Evolutionary conservation across 1,140 invertebrate species (phyloP), one percentile per base, ranked within the genome.

Genomic region (Coelopa frigida): DNA sequence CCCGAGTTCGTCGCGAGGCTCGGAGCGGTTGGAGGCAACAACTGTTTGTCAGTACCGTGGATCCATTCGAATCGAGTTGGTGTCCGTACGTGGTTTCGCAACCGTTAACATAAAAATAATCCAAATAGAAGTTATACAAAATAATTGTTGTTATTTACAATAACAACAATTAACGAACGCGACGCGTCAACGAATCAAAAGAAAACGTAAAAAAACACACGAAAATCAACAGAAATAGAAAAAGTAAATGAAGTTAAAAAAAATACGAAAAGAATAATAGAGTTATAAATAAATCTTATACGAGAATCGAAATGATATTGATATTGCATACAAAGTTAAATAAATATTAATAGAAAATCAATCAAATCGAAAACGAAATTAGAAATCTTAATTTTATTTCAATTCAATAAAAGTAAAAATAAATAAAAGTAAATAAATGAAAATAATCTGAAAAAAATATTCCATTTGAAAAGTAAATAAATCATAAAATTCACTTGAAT

Each of bases 31-130:
- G 36, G 24, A 20, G 18, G 24, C 36, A 20, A 38, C 36, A 38
- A 38, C 36, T 22, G 36, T 38, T 38, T 22, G 24, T 38, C 36
- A 38, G 36, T 38, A 38, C 22, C 36, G 36, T 38, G 36, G 24
- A 38, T 38, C 20, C 36, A 38, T 22, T 38, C 36, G 36, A 38
- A 38, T 22, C 36, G 36, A 38, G 36, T 38, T 38, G 36, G 22
- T 38, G 36, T 38, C 20, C 36, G 36, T 22, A 38, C 24, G 15
- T n/a, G 24, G 22, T 38, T 21, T 38, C 22, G 5, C 24, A 4
- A 38, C 15, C 15, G n/a, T 22, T 22, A 37, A 37, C 2, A 37
- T 4, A 37, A 11, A 36, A 37, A n/a, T 22, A 38, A 11, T n/a
- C 17, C 17, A 38, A 38, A 3, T 12, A 21, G 24, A 38, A 38